phyloP scores from a whole-genome alignment of 2,797 vertebrate genomes.

The Tenualosa thibaudeaui region DNA sequence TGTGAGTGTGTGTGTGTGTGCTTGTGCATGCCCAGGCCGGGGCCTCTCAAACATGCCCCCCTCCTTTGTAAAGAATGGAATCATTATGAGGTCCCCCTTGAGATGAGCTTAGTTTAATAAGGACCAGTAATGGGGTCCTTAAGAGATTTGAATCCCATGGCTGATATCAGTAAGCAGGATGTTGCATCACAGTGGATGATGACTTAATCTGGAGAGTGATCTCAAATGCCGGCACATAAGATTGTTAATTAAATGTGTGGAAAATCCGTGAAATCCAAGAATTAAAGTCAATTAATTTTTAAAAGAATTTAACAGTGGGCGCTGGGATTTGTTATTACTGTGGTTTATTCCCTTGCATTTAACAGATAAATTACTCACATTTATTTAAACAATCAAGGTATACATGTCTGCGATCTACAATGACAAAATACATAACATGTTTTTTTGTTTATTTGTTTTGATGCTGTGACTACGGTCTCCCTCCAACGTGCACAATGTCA shows the following conservation, averaged over 20 bases:
- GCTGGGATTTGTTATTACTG: conserved; percentile 51
- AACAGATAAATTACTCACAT: conserved; percentile 83
- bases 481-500: conserved; percentile 20
- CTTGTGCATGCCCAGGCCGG: background rate
- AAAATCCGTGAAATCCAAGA: background rate
- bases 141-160: conserved; percentile 18
- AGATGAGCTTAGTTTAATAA: conserved; percentile 27
- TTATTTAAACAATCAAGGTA: conserved; percentile 71
- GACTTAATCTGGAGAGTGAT: conserved; percentile 18
- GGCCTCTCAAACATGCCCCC: conserved; percentile 3
- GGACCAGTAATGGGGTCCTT: conserved; percentile 7
- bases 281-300: background rate
- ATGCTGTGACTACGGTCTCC: background rate
- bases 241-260: conserved; percentile 1
- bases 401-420: conserved; percentile 70
- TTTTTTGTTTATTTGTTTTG: conserved; percentile 16
- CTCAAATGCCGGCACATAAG: background rate
- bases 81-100: conserved; percentile 6
- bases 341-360: conserved; percentile 78
- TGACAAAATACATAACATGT: conserved; percentile 62
- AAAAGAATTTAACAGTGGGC: background rate
- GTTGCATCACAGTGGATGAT: conserved; percentile 17
- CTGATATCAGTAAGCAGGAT: conserved; percentile 21
- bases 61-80: conserved; percentile 16
- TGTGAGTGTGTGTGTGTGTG: background rate